phyloP scores from a whole-genome alignment of 2,797 vertebrate species.

The Danio choprae region DNA sequence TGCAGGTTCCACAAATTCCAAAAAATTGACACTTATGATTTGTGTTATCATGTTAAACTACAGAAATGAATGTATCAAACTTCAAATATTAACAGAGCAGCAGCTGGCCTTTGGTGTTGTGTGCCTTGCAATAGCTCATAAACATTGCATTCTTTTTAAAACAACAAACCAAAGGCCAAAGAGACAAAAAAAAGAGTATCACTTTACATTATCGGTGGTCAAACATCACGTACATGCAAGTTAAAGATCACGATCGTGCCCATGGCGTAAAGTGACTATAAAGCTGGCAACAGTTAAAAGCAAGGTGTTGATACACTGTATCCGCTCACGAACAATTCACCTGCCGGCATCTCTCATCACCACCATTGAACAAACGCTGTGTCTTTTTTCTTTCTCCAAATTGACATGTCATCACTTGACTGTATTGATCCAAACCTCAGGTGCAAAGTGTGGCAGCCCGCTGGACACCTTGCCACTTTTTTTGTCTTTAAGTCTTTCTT shows the following conservation, averaged over 20 bases:
- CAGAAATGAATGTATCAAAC: constrained; percentile 74
- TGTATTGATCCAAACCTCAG: constrained; percentile 80
- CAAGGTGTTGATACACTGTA: constrained; percentile 80
- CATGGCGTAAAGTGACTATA: constrained; percentile 34
- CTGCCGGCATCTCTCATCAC: constrained; percentile 88
- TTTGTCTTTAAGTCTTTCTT: not conserved
- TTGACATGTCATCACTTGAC: constrained; percentile 82
- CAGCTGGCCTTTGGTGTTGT: constrained; percentile 76
- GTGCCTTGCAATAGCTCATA: constrained; percentile 73
- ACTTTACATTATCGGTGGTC: constrained; percentile 69
- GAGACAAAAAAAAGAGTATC: constrained; percentile 64
- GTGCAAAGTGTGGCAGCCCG: constrained; percentile 72
- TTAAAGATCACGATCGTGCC: constrained; percentile 59
- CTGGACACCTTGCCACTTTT: constrained; percentile 69
- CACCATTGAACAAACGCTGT: constrained; percentile 73
- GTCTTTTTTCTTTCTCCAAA: constrained; percentile 71
- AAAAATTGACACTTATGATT: too few relatives aligned
- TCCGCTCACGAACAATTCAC: constrained; percentile 82
- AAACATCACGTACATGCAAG: constrained; percentile 69
- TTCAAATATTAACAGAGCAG: constrained; percentile 70
- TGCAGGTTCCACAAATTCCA: too few relatives aligned
- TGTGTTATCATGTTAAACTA: too few relatives aligned
- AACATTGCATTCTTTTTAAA: constrained; percentile 68
- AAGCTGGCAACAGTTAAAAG: constrained; percentile 69
- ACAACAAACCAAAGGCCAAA: constrained; percentile 69